These are phyloP conservation scores for Agrochola lota DNA, from an alignment of 2,888 invertebrate species.

Conservation along the genomic window DNA sequence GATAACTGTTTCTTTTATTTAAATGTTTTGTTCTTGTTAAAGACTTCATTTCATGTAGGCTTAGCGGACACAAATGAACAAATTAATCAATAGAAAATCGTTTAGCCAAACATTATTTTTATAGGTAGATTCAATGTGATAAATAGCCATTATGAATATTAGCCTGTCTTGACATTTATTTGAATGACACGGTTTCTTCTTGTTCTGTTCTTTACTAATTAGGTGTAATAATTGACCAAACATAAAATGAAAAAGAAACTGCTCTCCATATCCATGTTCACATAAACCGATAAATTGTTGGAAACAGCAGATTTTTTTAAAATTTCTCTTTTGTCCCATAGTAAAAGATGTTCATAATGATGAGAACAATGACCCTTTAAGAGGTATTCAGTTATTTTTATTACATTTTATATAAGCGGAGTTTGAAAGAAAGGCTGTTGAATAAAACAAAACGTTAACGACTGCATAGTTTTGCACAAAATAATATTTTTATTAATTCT, in stretches of 20 bases:
- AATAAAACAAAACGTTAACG: not conserved
- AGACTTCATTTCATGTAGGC: constrained; percentile 9
- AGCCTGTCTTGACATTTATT: not conserved
- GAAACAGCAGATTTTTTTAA: not conserved
- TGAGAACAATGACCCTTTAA: not conserved
- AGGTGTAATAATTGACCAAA: too few species aligned
- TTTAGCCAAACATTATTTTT: not conserved
- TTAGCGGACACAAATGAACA: not conserved
- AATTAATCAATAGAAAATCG: not conserved
- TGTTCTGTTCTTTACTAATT: too few species aligned
- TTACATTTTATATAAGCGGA: not conserved
- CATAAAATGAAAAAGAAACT: too few species aligned
- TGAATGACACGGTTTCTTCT: not conserved
- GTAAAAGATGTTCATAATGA: not conserved
- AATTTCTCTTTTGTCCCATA: not conserved
- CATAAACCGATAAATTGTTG: not conserved
- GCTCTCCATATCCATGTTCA: too few species aligned
- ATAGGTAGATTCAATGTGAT: constrained; percentile 3
- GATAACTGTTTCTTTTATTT: not conserved
- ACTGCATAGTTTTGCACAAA: not conserved
- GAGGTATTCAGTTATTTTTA: not conserved
- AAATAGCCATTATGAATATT: not conserved
- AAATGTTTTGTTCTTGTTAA: not conserved
- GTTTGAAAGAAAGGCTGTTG: not conserved
- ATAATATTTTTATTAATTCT: not conserved